Base-by-base conservation (phyloP, 2,888 invertebrate genomes). In the Rhaphigaster nebulosa region DNA sequence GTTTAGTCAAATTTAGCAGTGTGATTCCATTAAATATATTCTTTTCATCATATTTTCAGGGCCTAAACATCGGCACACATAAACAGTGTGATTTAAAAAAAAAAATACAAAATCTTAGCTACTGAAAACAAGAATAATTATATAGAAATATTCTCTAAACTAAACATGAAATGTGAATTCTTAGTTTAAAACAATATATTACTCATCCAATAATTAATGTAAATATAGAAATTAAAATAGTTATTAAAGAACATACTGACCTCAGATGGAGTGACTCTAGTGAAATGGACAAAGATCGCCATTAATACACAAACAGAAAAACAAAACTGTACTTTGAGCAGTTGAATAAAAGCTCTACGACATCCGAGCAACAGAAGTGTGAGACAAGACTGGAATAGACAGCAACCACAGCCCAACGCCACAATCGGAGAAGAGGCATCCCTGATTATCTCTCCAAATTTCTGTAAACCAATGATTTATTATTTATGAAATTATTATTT, bases 281-380 rank as follows among this genome's bases (percentile, higher is more conserved):
- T 50, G n/a, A 84, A 50, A 91, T 94, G 94, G 90, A 94, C 93
- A 92, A 94, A 94, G 84, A 94, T 95, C 8, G 96, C 95, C 95
- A 97, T 97, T 88, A 96, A 95, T 93, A 96, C 96, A 65, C 96
- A 95, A 91, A 96, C 94, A 23, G 96, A 95, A 3, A 95, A 94
- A 92, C 96, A 96, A 93, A 96, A 96, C 93, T 96, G 96, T 92
- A 96, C 94, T 94, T 96, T 96, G 88, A 96, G 45, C n/a, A 84
- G 45, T 38, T 84, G 84, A 26, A 84, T n/a, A 84, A 84, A 84
- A n/a, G 84, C 45, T 84, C 84, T 84, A 92, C 94, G 94, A 15
- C 94, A 94, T 12, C 94, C 93, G n/a, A 84, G 84, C 45, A 84
- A 15, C 80, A 94, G 92, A n/a, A 94, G 94, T 6, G 95, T 94